A percentile compares a stretch with the other conserved stretches of the same genome.
These are phyloP conservation scores for Vicugna pacos DNA, from an alignment of 2,113 vertebrate genomes.

Conservation along the genomic window DNA sequence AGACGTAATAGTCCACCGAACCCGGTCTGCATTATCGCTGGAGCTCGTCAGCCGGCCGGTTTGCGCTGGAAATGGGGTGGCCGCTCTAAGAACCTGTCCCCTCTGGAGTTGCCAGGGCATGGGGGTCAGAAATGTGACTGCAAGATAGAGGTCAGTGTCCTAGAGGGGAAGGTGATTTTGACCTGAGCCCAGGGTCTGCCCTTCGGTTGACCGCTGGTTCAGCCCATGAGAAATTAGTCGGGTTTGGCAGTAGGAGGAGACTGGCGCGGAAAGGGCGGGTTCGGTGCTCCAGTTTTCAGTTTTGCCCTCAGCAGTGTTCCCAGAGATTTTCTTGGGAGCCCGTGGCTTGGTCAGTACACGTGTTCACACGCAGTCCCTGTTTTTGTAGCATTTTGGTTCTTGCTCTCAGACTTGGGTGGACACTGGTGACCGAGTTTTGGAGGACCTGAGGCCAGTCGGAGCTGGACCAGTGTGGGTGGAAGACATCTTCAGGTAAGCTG, in stretches of 20 bases:
- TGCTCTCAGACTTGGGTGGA: neutral
- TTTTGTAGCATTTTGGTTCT: neutral
- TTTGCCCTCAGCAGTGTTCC: neutral
- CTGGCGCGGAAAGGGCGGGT: accelerated
- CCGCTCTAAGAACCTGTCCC: neutral
- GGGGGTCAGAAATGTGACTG: neutral
- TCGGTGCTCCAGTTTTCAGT: neutral
- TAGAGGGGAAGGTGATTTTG: neutral
- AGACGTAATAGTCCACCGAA: neutral
- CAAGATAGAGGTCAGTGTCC: neutral
- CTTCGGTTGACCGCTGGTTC: neutral
- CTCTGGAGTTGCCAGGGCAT: neutral
- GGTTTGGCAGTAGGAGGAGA: neutral
- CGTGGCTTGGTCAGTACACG: accelerated
- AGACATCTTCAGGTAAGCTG: neutral
- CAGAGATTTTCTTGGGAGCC: neutral
- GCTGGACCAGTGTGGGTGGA: neutral
- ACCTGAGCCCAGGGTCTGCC: neutral
- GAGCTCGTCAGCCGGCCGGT: neutral
- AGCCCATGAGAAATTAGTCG: neutral
- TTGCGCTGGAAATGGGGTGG: neutral
- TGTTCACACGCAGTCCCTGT: neutral
- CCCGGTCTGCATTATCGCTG: accelerated
- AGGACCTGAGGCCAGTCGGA: neutral
- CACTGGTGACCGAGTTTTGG: neutral